Percentiles rank a stretch among this genome's conserved stretches.
Conservation (phyloP, 2,888 invertebrate genomes). For the Phalangium opilio region DNA sequence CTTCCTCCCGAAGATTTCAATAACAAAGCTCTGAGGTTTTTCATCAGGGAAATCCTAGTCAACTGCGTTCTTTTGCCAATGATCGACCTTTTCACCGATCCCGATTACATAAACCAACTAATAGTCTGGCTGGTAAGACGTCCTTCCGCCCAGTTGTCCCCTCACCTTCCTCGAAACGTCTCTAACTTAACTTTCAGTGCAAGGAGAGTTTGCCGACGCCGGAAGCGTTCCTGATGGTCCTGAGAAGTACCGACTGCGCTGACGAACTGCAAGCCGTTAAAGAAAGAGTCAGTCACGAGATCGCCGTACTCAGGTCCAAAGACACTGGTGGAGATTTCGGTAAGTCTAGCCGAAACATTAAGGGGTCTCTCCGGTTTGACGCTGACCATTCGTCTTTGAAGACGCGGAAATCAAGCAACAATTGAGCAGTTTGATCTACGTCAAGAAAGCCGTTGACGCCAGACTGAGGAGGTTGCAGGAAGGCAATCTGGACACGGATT, state of each 20-base stretch:
- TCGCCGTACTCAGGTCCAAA: conserved; percentile 52
- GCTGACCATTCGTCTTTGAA: conserved; percentile 21
- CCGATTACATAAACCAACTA: conserved; percentile 78
- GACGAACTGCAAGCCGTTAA: conserved; percentile 68
- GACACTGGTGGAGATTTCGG: conserved; percentile 70
- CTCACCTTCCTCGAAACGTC: too few relatives aligned
- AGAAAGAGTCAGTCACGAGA: conserved; percentile 63
- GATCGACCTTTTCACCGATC: conserved; percentile 59
- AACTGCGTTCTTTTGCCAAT: conserved; percentile 54
- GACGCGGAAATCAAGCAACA: conserved; percentile 69
- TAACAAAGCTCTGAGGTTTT: conserved; percentile 59
- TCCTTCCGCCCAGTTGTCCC: too few relatives aligned
- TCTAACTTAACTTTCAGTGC: conserved; percentile 62
- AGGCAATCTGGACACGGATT: conserved; percentile 32
- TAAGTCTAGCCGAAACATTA: conserved; percentile 21
- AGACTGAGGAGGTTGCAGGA: conserved; percentile 39
- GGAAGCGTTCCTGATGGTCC: conserved; percentile 67
- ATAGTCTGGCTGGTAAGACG: conserved; percentile 66
- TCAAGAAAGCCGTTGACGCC: conserved; percentile 58
- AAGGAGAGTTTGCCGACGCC: conserved; percentile 58
- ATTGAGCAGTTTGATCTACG: conserved; percentile 63
- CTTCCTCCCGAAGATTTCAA: conserved; percentile 70
- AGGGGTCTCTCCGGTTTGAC: too few relatives aligned
- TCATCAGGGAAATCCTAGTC: conserved; percentile 53
- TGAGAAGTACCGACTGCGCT: conserved; percentile 58